Percentiles rank a stretch among this genome's conserved stretches.
These are phyloP conservation scores for Regulus satrapa DNA, from an alignment of 2,113 vertebrate species.

Conservation along the genomic window DNA sequence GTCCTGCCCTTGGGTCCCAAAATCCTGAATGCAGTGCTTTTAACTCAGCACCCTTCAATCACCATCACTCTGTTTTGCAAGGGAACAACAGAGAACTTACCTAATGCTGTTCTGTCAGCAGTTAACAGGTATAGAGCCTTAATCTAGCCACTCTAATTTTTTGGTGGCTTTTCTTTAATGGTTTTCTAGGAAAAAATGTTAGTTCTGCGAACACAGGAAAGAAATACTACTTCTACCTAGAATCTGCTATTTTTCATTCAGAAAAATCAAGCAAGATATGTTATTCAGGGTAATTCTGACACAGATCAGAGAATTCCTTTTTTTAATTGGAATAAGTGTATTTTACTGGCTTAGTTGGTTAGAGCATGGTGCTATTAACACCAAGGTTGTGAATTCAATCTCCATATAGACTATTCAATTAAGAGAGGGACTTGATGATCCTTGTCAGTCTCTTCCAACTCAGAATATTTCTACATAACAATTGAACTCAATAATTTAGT, in stretches of 20 bases:
- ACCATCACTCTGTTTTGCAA: background rate
- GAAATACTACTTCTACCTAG: background rate
- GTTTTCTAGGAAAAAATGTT: background rate
- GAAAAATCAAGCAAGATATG: background rate
- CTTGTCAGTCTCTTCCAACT: background rate
- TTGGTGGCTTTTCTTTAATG: background rate
- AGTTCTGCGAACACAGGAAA: background rate
- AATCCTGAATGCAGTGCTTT: fast-evolving
- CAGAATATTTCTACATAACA: background rate
- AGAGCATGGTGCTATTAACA: background rate
- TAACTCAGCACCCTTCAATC: background rate
- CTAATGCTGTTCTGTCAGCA: background rate
- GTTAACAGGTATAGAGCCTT: background rate
- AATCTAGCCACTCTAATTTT: background rate
- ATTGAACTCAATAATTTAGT: background rate
- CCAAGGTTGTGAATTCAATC: background rate
- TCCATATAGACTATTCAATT: background rate
- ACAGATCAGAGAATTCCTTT: background rate
- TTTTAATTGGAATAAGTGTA: background rate
- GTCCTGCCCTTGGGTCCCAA: background rate
- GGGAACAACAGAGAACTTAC: background rate
- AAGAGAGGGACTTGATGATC: background rate
- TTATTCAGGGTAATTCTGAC: background rate
- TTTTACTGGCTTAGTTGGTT: background rate
- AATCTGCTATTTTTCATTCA: background rate